Evolutionary conservation across 2,797 vertebrate genomes (phyloP).

Genomic region (Apodemus agrarius): DNA sequence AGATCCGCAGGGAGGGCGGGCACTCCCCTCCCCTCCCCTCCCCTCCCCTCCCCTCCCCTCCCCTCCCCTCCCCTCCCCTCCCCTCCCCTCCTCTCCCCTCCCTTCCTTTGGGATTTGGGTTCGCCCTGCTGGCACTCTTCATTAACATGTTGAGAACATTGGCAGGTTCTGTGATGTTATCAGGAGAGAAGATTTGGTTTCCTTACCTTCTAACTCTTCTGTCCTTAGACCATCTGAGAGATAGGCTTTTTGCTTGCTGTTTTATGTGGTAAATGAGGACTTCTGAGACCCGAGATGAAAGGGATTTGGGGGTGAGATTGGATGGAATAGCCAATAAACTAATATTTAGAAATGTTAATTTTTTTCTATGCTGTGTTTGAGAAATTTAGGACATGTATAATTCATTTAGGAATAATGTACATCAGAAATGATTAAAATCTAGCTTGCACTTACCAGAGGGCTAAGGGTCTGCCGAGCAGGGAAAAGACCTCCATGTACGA

Average conservation of each 20-base stretch:
- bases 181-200: conserved; percentile 50
- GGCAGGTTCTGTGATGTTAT: conserved; percentile 50
- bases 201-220: conserved; percentile 25
- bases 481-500: neutral
- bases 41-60: no score
- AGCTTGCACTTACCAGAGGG: conserved; percentile 15
- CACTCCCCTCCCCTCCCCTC: no score
- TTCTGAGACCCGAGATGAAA: conserved; percentile 48
- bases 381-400: conserved; percentile 52
- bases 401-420: conserved; percentile 46
- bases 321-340: conserved; percentile 36
- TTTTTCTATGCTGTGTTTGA: conserved; percentile 59
- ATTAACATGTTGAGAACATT: neutral
- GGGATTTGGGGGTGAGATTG: conserved; percentile 16
- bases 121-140: neutral
- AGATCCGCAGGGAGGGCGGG: neutral
- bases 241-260: conserved; percentile 9
- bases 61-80: no score
- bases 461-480: neutral
- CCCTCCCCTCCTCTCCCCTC: no score
- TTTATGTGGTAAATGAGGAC: conserved; percentile 29
- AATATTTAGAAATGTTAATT: conserved; percentile 57
- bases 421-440: conserved; percentile 55
- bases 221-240: neutral
- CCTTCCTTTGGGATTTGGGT: neutral